These are phyloP conservation scores for Drosophila tripunctata DNA, from an alignment of 2,888 invertebrate genomes.

Conservation along the genomic window DNA sequence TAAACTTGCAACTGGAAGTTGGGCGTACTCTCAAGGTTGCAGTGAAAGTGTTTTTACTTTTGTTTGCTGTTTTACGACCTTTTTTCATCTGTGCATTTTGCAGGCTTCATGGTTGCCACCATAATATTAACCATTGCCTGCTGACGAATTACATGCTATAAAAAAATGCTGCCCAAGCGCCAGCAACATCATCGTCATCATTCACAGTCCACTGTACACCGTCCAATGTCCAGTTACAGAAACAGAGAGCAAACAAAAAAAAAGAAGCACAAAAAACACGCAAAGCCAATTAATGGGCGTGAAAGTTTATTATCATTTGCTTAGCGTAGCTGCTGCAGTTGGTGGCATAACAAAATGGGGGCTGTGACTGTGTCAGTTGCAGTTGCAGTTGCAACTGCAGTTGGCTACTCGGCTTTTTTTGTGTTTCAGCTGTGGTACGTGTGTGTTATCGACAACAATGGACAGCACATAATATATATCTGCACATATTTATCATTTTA, in stretches of 20 bases:
- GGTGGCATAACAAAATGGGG: conserved; percentile 26
- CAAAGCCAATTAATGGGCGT: conserved; percentile 79
- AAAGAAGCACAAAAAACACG: too few relatives aligned
- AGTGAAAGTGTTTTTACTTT: conserved; percentile 80
- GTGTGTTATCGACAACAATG: conserved; percentile 42
- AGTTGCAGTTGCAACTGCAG: conserved; percentile 7
- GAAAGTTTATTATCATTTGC: conserved; percentile 79
- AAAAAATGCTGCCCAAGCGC: conserved; percentile 55
- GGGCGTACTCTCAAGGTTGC: conserved; percentile 68
- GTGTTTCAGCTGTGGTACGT: not conserved
- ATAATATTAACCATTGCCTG: conserved; percentile 43
- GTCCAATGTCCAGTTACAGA: conserved; percentile 25
- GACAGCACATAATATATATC: conserved; percentile 32
- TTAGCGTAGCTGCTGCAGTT: conserved; percentile 37
- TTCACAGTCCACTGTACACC: not conserved
- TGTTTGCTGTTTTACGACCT: conserved; percentile 66
- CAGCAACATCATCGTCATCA: conserved; percentile 17
- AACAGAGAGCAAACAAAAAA: conserved; percentile 8
- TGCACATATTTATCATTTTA: conserved; percentile 65
- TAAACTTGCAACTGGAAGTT: conserved; percentile 5
- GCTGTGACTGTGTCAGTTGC: conserved; percentile 14
- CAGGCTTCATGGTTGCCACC: conserved; percentile 65
- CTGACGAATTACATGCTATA: conserved; percentile 77
- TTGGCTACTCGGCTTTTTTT: conserved; percentile 43
- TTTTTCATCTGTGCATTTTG: conserved; percentile 62